Base-by-base conservation (phyloP, 2,797 vertebrate genomes). In the Syndactyla subalaris region DNA sequence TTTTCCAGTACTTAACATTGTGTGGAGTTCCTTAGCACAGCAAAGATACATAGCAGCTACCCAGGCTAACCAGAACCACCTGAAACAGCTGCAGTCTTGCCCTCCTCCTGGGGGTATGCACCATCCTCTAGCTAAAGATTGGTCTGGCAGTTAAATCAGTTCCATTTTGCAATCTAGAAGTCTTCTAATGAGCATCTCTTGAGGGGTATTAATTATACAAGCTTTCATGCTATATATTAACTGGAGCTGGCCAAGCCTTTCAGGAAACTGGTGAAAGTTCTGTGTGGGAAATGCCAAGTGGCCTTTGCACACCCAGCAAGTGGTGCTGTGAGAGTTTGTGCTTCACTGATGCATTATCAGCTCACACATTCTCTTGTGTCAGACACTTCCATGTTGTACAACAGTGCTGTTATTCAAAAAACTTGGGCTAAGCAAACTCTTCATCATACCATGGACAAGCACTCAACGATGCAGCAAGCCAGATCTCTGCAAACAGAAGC, bases 331-430 rank as follows among this genome's bases (percentile, higher is more conserved):
- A 72, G 20, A 24, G 34, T 12, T 38, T 45, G 17, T 11, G 15
- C 62, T n/a, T 93, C 81, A 32, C 48, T 2, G 3, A 36, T 11
- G 7, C 8, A 7, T 0, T 0, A 27, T 29, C 45, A 68, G 39
- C 14, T 86, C 19, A 29, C 38, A 5, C 15, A 26, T n/a, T 5
- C 12, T 12, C 9, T 17, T 10, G 3, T 0, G 0, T 34, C 30
- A 30, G 32, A 16, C n/a, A 27, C 20, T 19, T 45, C 27, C 14
- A 14, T 48, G 3, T 7, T 34, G 14, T 21, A n/a, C 1, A 8
- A 11, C 0, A 70, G 6, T 1, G 3, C 22, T 77, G 38, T 14
- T 51, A 22, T 1, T 74, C 38, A 20, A 52, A 38, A 5, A 75
- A 0, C 32, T 22, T 5, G 4, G 9, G 43, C 39, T 45, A 51